Base-by-base conservation (phyloP, 2,113 vertebrate genomes). In the Oreochromis tanganicae region DNA sequence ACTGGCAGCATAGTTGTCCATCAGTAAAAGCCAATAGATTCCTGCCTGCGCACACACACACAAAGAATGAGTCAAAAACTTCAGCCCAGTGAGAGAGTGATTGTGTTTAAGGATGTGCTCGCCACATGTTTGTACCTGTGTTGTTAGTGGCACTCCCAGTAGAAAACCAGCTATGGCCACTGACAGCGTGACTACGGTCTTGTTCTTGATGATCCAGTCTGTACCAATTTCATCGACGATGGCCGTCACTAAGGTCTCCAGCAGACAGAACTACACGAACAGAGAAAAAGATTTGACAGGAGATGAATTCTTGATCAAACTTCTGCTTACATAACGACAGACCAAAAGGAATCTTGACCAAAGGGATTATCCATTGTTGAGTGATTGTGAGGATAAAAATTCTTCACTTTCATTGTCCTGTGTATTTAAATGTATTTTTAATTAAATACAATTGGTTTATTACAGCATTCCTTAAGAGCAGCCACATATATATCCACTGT, bases 1-100 rank as follows among this genome's bases (percentile, higher is more conserved):
- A 93, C 98, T 99, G 85, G 98, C 99, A 0, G 99, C 99, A 0
- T 99, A 99, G 94, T 99, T 99, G 96, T 99, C 99, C 99, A 99
- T 98, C 88, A 99, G 96, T 79, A 99, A 91, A 84, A 99, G 93
- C 98, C 99, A 99, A 93, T 99, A 99, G 91, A 99, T 99, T 86
- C 99, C 99, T 84, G 98, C 99, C 99, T 99, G 88, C 16, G 63
- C 48, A 84, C 63, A 80, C 57, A 54, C 82, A 80, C 19, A 82
- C 14, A 78, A 13, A 87, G 11, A 59, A 5, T 61, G 38, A 27
- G 12, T 82, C 1, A 84, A 38, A 78, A 71, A 48, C 5, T 2
- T 5, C 6, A 19, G 27, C 7, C 48, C n/a, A 9, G 13, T 7
- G 17, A 32, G 2, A 46, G 14, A 17, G 27, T 21, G 48, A 3